Percentiles rank a stretch among this genome's conserved stretches.
Evolutionary conservation across 1,140 invertebrate genomes (phyloP).

Genomic region (Liolophura sinensis): DNA sequence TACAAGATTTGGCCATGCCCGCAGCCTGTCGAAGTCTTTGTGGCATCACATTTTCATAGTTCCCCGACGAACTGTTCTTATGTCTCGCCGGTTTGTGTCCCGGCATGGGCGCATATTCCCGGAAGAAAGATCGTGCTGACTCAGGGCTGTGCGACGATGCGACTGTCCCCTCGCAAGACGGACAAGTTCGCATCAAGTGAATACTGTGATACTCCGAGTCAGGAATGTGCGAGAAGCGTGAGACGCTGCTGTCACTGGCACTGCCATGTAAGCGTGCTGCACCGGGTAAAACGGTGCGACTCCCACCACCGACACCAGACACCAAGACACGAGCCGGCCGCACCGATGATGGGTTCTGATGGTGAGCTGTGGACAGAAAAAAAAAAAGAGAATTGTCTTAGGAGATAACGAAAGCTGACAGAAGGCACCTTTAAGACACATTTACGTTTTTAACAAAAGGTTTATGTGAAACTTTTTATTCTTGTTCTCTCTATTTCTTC

Average conservation of each 20-base stretch:
- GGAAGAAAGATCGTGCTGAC: constrained; percentile 20
- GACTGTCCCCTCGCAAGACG: constrained; percentile 35
- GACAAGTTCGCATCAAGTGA: constrained; percentile 18
- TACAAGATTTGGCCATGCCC: constrained; percentile 1
- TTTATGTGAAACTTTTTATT: neutral
- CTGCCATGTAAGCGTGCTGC: neutral
- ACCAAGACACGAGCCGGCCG: neutral
- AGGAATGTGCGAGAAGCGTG: neutral
- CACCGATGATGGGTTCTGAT: too few species aligned
- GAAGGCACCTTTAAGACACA: neutral
- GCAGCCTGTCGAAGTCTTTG: constrained; percentile 1
- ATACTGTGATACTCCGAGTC: neutral
- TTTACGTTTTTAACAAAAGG: neutral
- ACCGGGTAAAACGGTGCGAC: neutral
- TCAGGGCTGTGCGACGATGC: constrained; percentile 24
- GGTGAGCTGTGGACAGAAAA: too few species aligned
- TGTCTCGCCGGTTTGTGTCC: neutral
- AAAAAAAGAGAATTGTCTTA: too few species aligned
- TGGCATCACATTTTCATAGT: neutral
- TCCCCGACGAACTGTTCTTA: neutral
- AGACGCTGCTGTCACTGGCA: constrained; percentile 4
- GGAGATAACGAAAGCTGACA: too few species aligned
- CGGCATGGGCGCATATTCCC: constrained; percentile 7
- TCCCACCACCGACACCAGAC: neutral
- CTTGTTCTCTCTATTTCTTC: neutral